Conservation (phyloP, 2,888 invertebrate species). For the Sminthurinus aureus region DNA sequence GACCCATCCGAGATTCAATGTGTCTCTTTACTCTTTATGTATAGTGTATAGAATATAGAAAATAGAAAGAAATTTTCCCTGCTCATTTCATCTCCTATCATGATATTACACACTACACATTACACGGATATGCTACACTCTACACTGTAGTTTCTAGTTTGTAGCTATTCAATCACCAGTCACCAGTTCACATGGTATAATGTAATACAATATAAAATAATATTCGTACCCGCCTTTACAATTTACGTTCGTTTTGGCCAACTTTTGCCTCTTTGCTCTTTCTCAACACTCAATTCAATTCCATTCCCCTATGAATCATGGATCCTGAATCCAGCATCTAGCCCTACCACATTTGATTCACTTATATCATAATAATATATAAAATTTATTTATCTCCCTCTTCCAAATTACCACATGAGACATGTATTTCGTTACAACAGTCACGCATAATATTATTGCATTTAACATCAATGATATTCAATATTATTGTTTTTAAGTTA, state of each 20-base stretch:
- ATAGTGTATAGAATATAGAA: too few relatives aligned
- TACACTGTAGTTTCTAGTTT: too few relatives aligned
- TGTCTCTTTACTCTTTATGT: background rate
- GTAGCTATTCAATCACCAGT: background rate
- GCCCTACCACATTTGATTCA: background rate
- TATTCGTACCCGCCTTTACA: slow-evolving; percentile 10
- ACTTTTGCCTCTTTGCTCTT: background rate
- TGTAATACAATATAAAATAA: too few relatives aligned
- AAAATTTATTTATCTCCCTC: slow-evolving; percentile 1
- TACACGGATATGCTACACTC: background rate
- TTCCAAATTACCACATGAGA: background rate
- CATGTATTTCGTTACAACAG: too few relatives aligned
- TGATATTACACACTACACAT: slow-evolving; percentile 11
- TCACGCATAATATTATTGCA: too few relatives aligned
- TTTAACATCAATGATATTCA: too few relatives aligned
- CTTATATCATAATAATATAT: too few relatives aligned
- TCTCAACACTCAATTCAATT: too few relatives aligned
- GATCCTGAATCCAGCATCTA: too few relatives aligned
- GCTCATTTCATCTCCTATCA: slow-evolving; percentile 38
- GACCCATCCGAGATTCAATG: background rate
- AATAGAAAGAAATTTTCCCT: slow-evolving; percentile 29
- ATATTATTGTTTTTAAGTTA: too few relatives aligned
- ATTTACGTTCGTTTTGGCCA: slow-evolving; percentile 12
- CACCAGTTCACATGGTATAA: background rate
- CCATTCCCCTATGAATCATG: too few relatives aligned